Base-by-base conservation (phyloP, 2,113 vertebrate species). In the Erythrolamprus reginae region DNA sequence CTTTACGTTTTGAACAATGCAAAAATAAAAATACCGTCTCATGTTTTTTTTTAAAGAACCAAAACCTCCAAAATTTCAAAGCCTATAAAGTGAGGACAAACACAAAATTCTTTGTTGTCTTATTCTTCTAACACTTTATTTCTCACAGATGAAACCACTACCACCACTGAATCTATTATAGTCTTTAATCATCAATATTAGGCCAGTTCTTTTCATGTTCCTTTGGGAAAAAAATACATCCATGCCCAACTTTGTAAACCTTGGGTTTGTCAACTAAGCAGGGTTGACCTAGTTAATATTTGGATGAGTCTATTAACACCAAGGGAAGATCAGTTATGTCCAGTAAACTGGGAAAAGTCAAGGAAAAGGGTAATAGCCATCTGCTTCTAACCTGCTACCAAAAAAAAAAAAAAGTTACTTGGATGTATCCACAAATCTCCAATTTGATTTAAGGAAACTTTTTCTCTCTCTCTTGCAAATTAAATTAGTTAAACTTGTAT, bases 311-410 rank as follows among this genome's bases (percentile, higher is more conserved):
- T 56, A 56, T 56, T 24, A 56, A 61, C 10, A 61, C 26, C 56
- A n/a, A n/a, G n/a, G n/a, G n/a, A n/a, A n/a, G n/a, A n/a, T n/a
- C 10, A 0, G 4, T 26, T 28, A 12, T 28, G 26, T 61, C 10
- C 28, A 28, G 10, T 61, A 61, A 28, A n/a, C 26, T 61, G 28
- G 26, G 58, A 13, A 61, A 61, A 61, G 23, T 56, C 55, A 56
- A 56, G 55, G 55, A 24, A 56, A 24, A 24, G 2, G 58, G 26
- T 12, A 61, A 61, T 58, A 28, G 58, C 3, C 58, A 61, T 3
- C 58, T 61, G 26, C 26, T 61, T 61, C 58, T 61, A 12, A 61
- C 10, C 58, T 28, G 58, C 58, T 28, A 26, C 24, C 10, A 50
- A 50, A 5, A 9, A 7, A 56, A 56, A 53, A 53, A 19, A 50